Evolutionary conservation across 2,888 invertebrate species (phyloP), one percentile per base, ranked within the genome.

Genomic region (Dermolepida albohirtum): DNA sequence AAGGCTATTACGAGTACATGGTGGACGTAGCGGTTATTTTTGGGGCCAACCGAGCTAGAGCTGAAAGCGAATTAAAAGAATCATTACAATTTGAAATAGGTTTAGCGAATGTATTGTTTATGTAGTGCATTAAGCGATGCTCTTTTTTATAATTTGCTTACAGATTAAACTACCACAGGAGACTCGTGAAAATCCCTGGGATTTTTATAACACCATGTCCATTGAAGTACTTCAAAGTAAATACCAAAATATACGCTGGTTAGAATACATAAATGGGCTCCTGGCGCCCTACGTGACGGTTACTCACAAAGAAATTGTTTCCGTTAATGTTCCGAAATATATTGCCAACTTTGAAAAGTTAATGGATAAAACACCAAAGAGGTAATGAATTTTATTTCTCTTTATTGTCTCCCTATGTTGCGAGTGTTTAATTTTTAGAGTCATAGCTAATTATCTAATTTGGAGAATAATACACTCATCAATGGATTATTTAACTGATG

Each of bases 121-220:
- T n/a, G n/a, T n/a, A 10, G 10, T 7, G 51, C 12, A 16, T n/a
- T 41, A 2, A 2, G 22, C 4, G 4, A 22, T 22, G 22, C 22
- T 4, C 22, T 22, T 22, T 22, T 22, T 22, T 22, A 22, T 22
- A 22, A 22, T 22, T 22, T 22, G 4, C 4, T 22, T 22, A 22
- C 22, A 94, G 94, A 93, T 93, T 76, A 94, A 94, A 6, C 85
- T 93, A 80, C 94, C 96, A 2, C 89, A 92, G 75, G 97, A 97
- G 80, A 93, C 97, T 83, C 89, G 97, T 50, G 89, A 97, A 72
- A 96, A 97, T 81, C 94, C 94, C 5, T 92, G 94, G 5, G 91
- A 91, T 73, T 86, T 97, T n/a, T 97, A 97, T 85, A 96, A 97
- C 78, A 93, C 95, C 6, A 95, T 94, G 90, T 92, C 92, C 0